Conservation (phyloP, 1,140 invertebrate genomes). For the Drosophila parvula region DNA sequence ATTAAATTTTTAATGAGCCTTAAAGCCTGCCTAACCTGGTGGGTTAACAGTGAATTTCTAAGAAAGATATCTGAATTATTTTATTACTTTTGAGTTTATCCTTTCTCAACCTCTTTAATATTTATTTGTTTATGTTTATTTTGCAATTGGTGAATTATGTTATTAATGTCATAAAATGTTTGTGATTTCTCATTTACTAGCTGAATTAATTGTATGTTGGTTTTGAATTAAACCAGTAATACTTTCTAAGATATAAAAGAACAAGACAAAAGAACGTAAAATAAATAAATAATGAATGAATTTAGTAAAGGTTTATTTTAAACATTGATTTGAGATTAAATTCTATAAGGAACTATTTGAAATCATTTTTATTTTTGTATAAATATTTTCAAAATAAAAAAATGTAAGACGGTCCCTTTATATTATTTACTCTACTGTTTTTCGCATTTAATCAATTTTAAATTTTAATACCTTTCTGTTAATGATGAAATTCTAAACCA, state of each 20-base stretch:
- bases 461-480: background rate
- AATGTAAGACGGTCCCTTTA: too few relatives aligned
- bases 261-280: background rate
- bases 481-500: background rate
- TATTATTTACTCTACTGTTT: background rate
- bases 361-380: too few relatives aligned
- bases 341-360: too few relatives aligned
- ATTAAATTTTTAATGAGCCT: background rate
- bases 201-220: background rate
- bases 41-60: background rate
- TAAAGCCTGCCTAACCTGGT: background rate
- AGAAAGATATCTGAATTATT: background rate
- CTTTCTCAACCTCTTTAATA: too few relatives aligned
- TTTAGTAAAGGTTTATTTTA: too few relatives aligned
- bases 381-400: too few relatives aligned
- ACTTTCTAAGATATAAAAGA: background rate
- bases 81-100: background rate
- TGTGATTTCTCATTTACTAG: background rate
- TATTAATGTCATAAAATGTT: background rate
- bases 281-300: too few relatives aligned
- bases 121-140: background rate
- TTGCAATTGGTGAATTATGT: background rate
- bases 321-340: too few relatives aligned
- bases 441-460: too few relatives aligned
- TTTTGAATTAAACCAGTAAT: too few relatives aligned